Conservation (phyloP, 2,797 vertebrate species). For the Enteromius viviparus region DNA sequence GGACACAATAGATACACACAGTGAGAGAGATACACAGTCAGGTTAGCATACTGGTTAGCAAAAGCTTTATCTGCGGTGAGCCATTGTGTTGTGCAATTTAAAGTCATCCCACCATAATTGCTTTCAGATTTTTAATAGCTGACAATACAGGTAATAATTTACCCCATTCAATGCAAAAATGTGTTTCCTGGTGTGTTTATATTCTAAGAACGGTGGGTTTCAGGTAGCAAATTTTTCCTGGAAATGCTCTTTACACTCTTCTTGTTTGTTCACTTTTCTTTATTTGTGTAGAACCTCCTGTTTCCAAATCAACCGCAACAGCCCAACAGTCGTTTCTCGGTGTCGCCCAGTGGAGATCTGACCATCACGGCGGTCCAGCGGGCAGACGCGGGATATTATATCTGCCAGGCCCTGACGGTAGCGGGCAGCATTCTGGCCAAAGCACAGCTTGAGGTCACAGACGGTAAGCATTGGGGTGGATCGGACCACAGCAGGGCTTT, state of each 20-base stretch:
- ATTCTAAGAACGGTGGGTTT: not conserved
- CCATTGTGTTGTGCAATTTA: constrained; percentile 4
- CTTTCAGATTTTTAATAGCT: not conserved
- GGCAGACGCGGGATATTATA: constrained; percentile 95
- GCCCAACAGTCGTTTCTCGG: constrained; percentile 91
- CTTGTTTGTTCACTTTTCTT: constrained; percentile 56
- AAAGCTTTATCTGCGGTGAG: constrained; percentile 10
- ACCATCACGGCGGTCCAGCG: constrained; percentile 93
- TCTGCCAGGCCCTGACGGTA: constrained; percentile 97
- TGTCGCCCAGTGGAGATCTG: constrained; percentile 92
- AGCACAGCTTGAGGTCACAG: constrained; percentile 98
- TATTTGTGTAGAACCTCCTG: constrained; percentile 87
- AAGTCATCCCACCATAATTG: not conserved
- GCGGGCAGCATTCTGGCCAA: constrained; percentile 98
- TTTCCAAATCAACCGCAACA: constrained; percentile 98
- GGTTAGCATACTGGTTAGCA: constrained; percentile 9
- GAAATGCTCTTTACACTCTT: constrained; percentile 8
- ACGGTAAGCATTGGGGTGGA: constrained; percentile 81
- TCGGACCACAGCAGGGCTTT: constrained; percentile 12
- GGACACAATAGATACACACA: constrained; percentile 29
- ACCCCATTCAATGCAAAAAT: not conserved
- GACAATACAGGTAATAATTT: constrained; percentile 5
- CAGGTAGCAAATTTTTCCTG: not conserved
- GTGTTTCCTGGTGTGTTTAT: not conserved
- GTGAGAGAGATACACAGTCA: constrained; percentile 8